Evolutionary conservation across 2,797 vertebrate species (phyloP), one percentile per base, ranked within the genome.

Genomic region (Scomberomorus guttatus): DNA sequence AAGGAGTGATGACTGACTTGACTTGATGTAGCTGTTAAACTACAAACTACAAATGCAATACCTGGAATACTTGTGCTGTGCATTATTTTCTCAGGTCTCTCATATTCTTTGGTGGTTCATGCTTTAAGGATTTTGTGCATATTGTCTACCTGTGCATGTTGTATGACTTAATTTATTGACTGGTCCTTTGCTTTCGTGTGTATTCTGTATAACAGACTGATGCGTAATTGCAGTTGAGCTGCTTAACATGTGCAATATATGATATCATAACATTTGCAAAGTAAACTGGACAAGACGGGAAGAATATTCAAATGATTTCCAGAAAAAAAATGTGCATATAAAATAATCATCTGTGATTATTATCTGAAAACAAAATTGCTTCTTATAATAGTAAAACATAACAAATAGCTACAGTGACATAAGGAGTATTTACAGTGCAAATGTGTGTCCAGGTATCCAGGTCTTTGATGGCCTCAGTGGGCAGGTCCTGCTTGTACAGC

Each of bases 381-480:
- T 65, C 11, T 50, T 8, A 24, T 17, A 18, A 68, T 24, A 39
- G 34, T 8, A 67, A 58, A 71, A 5, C 25, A 62, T 15, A 0
- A 34, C 11, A n/a, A 58, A 64, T 37, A 51, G 22, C 39, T 56
- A n/a, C 2, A 37, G 48, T 13, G 57, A 25, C 15, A 75, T 0
- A 24, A 56, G 9, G 1, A 24, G 15, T 46, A 79, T 97, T 55
- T 95, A 99, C 98, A 78, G 94, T 96, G 91, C 98, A 99, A 88
- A 99, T 93, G 75, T 99, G 96, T 58, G 96, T 97, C 98, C 98
- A 99, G 59, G 95, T 94, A 89, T 98, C 96, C 91, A 98, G 94
- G 39, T 98, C 97, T 81, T 84, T 93, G 56, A 98, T 91, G 75
- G 96, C 94, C 81, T 96, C 94, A 50, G 92, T 89, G 73, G 95